A percentile compares a stretch with the other conserved stretches of the same genome.
phyloP scores from a whole-genome alignment of 2,113 vertebrate species.

The Oenanthe melanoleuca region DNA sequence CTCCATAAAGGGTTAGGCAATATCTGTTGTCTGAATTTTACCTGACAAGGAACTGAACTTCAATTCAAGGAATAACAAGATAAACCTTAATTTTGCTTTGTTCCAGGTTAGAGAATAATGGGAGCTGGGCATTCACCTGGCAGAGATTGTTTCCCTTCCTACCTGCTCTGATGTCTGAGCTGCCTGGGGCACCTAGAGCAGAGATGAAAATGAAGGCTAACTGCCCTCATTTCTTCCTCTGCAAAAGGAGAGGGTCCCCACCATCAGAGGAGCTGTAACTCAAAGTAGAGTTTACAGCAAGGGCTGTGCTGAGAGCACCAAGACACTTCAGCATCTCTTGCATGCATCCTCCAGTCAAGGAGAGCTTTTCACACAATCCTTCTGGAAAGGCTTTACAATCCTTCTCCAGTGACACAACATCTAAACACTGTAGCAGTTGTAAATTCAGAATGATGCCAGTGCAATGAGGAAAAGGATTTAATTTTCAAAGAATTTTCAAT shows the following conservation, averaged over 20 bases:
- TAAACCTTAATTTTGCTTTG: not conserved
- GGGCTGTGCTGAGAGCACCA: not conserved
- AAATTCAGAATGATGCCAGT: not conserved
- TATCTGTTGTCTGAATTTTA: not conserved
- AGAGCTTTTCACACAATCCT: not conserved
- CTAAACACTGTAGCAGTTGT: not conserved
- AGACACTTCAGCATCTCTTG: not conserved
- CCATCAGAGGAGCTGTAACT: not conserved
- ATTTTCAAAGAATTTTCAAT: not conserved
- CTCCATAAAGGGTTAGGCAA: not conserved
- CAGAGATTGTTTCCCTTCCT: not conserved
- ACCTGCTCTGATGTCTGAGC: not conserved
- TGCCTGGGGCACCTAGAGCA: not conserved
- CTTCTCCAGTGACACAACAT: not conserved
- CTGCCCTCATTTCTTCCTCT: not conserved
- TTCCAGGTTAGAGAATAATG: not conserved
- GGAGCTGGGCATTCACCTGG: not conserved
- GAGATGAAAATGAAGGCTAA: not conserved
- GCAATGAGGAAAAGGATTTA: not conserved
- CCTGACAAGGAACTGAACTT: not conserved
- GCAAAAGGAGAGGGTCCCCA: not conserved
- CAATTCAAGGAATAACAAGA: not conserved
- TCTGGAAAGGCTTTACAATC: not conserved
- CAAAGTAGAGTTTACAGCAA: not conserved
- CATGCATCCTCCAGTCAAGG: fast-evolving